Conservation (phyloP, 2,113 vertebrate genomes). For the Pyxicephalus adspersus region DNA sequence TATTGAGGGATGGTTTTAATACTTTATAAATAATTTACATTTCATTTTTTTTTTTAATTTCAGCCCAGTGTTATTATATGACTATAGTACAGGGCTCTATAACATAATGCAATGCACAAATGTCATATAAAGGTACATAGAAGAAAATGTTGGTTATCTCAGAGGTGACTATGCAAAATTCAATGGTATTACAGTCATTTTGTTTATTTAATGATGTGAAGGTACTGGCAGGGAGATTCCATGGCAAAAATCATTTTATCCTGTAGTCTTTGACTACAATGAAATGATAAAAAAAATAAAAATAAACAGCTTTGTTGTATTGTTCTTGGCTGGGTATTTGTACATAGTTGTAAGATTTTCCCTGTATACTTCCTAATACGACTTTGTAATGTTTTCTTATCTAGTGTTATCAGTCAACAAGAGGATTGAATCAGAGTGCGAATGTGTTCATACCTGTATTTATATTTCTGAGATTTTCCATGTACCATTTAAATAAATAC, state of each 20-base stretch:
- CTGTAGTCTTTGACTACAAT: background rate
- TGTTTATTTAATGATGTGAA: background rate
- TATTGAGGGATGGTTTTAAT: background rate
- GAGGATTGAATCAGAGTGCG: background rate
- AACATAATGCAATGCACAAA: too few species aligned
- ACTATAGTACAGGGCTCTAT: too few species aligned
- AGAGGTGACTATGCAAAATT: constrained; percentile 13
- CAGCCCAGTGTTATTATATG: too few species aligned
- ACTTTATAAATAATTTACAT: background rate
- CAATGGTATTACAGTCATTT: background rate
- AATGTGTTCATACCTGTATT: background rate
- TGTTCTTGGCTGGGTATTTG: background rate
- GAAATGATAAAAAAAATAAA: too few species aligned
- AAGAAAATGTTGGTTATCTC: background rate
- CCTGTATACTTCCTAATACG: background rate
- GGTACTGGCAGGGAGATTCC: background rate
- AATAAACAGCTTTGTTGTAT: too few species aligned
- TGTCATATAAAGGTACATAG: background rate
- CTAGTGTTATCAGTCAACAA: background rate
- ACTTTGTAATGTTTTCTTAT: background rate
- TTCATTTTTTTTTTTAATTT: background rate
- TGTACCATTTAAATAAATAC: background rate
- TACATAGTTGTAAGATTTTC: background rate
- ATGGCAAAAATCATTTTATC: background rate
- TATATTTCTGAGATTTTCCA: background rate